Evolutionary conservation across 2,797 vertebrate genomes (phyloP).

Genomic region (Channallabes apus): DNA sequence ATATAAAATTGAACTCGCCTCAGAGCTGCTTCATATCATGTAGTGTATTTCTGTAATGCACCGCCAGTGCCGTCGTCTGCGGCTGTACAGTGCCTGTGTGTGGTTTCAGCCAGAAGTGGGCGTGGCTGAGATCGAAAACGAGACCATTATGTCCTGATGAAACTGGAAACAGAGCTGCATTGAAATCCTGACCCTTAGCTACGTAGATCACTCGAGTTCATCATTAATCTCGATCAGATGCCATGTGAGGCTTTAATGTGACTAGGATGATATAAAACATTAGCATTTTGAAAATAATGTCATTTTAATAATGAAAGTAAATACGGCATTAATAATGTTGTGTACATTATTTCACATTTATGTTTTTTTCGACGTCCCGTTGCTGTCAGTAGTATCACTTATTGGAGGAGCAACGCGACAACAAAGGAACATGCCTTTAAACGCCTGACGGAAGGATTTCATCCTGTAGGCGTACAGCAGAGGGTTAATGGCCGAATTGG

Average conservation of each 20-base stretch:
- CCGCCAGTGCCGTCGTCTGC: no score
- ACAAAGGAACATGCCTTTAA: slow-evolving; percentile 29
- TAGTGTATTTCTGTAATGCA: no score
- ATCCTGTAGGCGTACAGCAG: slow-evolving; percentile 86
- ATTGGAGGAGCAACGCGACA: slow-evolving; percentile 4
- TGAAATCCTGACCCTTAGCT: neutral
- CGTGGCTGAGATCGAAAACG: no score
- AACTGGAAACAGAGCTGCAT: no score
- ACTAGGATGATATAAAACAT: no score
- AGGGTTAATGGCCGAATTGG: slow-evolving; percentile 83
- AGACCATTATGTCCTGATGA: no score
- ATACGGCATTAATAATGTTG: neutral
- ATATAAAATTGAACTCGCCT: no score
- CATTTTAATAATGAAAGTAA: no score
- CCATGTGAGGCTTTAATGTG: neutral
- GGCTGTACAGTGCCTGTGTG: neutral
- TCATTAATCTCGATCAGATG: neutral
- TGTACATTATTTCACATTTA: neutral
- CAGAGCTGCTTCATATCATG: no score
- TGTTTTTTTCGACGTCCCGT: slow-evolving; percentile 1
- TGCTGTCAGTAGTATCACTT: slow-evolving; percentile 7
- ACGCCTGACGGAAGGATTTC: slow-evolving; percentile 66
- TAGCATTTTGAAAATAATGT: no score
- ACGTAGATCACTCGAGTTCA: neutral
- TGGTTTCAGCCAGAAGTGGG: neutral